phyloP scores from a whole-genome alignment of 2,113 vertebrate genomes.

The Irena cyanogastra region DNA sequence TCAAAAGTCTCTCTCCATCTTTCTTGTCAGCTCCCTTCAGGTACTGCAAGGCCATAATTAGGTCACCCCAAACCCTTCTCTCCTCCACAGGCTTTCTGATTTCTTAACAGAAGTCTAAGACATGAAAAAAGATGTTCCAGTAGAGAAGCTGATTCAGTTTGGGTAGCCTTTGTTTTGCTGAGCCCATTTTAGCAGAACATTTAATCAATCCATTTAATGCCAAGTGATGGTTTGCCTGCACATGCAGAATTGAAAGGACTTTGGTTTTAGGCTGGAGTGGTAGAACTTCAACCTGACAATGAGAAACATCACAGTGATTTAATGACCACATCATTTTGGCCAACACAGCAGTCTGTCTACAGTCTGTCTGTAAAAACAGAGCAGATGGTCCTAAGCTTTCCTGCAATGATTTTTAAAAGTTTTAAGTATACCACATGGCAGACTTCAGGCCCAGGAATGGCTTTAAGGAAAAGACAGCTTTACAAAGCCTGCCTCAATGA shows the following conservation, averaged over 20 bases:
- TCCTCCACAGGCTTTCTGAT: not conserved
- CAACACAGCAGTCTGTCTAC: not conserved
- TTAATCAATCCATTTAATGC: conserved; percentile 60
- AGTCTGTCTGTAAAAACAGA: conserved; percentile 10
- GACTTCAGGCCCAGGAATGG: not conserved
- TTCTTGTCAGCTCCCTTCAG: not conserved
- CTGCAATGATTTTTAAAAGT: not conserved
- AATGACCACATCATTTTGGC: conserved; percentile 3
- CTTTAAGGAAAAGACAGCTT: not conserved
- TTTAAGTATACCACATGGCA: not conserved
- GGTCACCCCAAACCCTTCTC: not conserved
- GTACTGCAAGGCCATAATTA: not conserved
- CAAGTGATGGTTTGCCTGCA: conserved; percentile 35
- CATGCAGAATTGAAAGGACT: conserved; percentile 32
- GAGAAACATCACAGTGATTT: conserved; percentile 44
- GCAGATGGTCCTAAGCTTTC: not conserved
- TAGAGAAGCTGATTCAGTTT: not conserved
- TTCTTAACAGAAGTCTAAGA: not conserved
- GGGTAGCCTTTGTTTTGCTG: not conserved
- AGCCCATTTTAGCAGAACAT: conserved; percentile 24
- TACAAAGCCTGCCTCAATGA: not conserved
- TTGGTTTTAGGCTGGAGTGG: conserved; percentile 50
- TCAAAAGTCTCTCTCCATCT: not conserved
- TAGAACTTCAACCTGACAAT: conserved; percentile 25
- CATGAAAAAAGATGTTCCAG: not conserved